Conservation (phyloP, 2,113 vertebrate genomes). For the Candoia aspera region DNA sequence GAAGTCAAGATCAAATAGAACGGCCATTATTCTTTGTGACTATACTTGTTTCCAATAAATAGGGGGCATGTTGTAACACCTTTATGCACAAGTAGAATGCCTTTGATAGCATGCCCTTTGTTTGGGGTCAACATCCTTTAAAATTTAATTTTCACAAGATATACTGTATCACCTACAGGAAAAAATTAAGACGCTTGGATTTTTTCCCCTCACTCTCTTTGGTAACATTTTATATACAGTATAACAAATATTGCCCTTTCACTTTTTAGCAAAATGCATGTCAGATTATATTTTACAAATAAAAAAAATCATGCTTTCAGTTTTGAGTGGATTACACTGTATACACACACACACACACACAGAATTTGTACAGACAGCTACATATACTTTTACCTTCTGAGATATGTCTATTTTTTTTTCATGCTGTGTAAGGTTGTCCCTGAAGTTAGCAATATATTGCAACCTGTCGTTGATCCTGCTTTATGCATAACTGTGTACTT, state of each 20-base stretch:
- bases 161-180: background rate
- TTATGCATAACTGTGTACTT: background rate
- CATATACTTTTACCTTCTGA: background rate
- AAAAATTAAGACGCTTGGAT: background rate
- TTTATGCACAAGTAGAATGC: background rate
- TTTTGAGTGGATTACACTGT: background rate
- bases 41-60: background rate
- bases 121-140: background rate
- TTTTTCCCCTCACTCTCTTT: background rate
- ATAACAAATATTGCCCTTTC: background rate
- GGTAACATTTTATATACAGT: background rate
- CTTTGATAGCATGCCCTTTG: background rate
- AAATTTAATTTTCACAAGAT: background rate
- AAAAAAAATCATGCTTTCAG: background rate
- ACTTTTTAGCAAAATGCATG: background rate
- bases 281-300: background rate
- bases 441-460: background rate
- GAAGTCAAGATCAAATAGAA: conserved; percentile 15
- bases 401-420: background rate
- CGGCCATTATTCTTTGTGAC: background rate
- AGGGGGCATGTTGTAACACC: background rate
- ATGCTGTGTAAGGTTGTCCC: background rate
- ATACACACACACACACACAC: background rate
- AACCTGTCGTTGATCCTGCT: background rate
- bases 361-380: background rate